A percentile compares a stretch with the other conserved stretches of the same genome.
Conservation (phyloP, 2,888 invertebrate species). For the Lochmaea capreae region DNA sequence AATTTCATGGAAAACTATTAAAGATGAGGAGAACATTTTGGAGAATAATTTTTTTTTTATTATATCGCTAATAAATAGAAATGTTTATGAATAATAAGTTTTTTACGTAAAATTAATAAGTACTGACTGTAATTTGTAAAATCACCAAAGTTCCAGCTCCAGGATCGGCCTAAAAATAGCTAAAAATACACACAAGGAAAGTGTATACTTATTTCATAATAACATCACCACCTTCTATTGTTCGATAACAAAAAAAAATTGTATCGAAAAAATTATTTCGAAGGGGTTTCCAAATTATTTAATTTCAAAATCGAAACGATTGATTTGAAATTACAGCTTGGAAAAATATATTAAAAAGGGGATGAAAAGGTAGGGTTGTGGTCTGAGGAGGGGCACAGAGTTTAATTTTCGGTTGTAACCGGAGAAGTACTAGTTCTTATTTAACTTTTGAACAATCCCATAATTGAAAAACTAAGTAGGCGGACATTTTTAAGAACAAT, state of each 20-base stretch:
- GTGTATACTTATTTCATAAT: background rate
- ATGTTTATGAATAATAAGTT: too few relatives aligned
- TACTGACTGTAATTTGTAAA: too few relatives aligned
- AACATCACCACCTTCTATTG: background rate
- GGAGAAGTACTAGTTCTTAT: background rate
- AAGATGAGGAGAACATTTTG: too few relatives aligned
- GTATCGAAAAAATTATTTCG: background rate
- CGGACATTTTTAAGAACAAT: too few relatives aligned
- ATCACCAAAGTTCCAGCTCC: background rate
- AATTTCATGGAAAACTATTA: too few relatives aligned
- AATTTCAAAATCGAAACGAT: slow-evolving; percentile 27
- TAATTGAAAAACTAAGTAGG: too few relatives aligned
- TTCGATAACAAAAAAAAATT: background rate
- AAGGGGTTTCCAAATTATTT: slow-evolving; percentile 31
- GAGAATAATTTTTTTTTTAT: too few relatives aligned
- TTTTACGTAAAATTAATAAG: too few relatives aligned
- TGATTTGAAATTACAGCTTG: slow-evolving; percentile 32
- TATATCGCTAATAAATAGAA: too few relatives aligned
- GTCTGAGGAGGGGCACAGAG: slow-evolving; percentile 9
- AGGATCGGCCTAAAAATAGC: background rate
- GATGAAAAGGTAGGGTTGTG: slow-evolving; percentile 28
- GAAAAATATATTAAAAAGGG: slow-evolving; percentile 24
- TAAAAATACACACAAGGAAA: background rate
- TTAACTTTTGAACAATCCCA: background rate
- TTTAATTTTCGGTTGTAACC: background rate